phyloP scores from a whole-genome alignment of 2,888 invertebrate genomes.

The Philhelius pedissequus region DNA sequence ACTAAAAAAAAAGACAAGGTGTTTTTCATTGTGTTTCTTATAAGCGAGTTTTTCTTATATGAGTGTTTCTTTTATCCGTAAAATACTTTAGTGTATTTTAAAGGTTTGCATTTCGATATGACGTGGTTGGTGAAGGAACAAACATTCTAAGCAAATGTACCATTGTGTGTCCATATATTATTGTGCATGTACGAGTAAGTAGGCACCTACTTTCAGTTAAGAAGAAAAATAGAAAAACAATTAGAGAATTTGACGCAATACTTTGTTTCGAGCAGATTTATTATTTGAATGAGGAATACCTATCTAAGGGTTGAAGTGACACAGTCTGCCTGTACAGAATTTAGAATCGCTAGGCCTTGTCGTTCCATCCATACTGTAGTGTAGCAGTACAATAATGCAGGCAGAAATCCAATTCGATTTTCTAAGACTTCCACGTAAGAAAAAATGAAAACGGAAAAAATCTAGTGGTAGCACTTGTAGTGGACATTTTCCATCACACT shows the following conservation, averaged over 20 bases:
- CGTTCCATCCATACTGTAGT: not conserved
- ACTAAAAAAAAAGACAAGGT: no score
- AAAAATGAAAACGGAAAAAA: not conserved
- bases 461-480: not conserved
- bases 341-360: not conserved
- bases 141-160: not conserved
- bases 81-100: no score
- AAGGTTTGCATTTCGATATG: not conserved
- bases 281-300: not conserved
- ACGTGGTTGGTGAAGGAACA: not conserved
- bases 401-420: constrained; percentile 38
- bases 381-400: not conserved
- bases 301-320: not conserved
- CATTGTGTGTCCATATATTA: no score
- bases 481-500: constrained; percentile 37
- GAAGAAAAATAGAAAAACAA: not conserved
- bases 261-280: not conserved
- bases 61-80: no score
- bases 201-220: no score
- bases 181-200: no score
- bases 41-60: no score
- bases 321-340: not conserved
- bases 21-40: no score
- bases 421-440: constrained; percentile 47
- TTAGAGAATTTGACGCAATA: not conserved